Evolutionary conservation across 2,797 vertebrate genomes (phyloP).

Genomic region (Enteromius anoplus): DNA sequence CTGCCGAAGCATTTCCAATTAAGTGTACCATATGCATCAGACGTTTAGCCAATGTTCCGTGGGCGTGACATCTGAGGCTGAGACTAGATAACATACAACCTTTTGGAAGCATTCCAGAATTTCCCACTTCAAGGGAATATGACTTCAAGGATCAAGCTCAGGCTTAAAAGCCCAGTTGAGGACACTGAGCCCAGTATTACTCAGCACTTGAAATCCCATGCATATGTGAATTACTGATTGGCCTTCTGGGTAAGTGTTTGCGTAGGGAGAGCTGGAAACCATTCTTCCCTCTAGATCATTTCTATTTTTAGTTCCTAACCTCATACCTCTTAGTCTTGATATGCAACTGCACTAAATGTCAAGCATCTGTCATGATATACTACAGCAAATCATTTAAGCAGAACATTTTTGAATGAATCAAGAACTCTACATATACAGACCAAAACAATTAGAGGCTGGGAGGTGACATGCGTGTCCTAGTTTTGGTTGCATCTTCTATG

Average conservation of each 20-base stretch:
- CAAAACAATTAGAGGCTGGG: not conserved
- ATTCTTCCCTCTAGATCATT: conserved; percentile 9
- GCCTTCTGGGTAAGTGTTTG: conserved; percentile 29
- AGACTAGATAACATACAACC: not conserved
- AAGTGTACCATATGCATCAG: too few species aligned
- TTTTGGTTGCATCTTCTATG: not conserved
- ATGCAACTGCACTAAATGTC: conserved; percentile 44
- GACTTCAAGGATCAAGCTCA: conserved; percentile 13
- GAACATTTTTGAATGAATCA: not conserved
- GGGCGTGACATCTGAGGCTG: not conserved
- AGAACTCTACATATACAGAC: not conserved
- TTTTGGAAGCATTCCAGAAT: not conserved
- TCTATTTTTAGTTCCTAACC: conserved; percentile 32
- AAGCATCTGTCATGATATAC: conserved; percentile 21
- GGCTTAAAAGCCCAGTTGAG: conserved; percentile 19
- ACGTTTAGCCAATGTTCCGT: too few species aligned
- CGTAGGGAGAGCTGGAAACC: not conserved
- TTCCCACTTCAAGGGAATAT: not conserved
- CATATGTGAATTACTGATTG: not conserved
- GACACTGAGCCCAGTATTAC: not conserved
- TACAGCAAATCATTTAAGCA: not conserved
- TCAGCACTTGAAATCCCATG: conserved; percentile 40
- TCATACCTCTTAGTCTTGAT: conserved; percentile 30
- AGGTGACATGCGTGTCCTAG: not conserved
- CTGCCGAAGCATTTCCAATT: too few species aligned